A percentile compares a stretch with the other conserved stretches of the same genome.
Conservation (phyloP, 1,140 invertebrate species). For the Prorops nasuta region DNA sequence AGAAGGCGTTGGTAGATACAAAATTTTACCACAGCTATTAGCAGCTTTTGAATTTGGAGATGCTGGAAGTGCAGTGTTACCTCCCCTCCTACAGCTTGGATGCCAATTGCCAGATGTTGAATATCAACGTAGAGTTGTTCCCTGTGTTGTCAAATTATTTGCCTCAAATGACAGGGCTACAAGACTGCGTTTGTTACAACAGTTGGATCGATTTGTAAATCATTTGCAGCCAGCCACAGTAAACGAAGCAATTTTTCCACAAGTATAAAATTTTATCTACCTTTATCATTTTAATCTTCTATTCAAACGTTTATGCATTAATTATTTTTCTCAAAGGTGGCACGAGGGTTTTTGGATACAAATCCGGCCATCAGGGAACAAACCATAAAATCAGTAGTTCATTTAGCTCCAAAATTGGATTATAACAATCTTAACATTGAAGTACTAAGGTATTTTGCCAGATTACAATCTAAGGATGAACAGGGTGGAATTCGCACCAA, state of each 20-base stretch:
- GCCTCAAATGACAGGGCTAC: conserved; percentile 93
- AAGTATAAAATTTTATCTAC: conserved; percentile 30
- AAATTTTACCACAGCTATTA: conserved; percentile 92
- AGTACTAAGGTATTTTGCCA: conserved; percentile 91
- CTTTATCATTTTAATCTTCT: conserved; percentile 67
- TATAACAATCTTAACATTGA: conserved; percentile 98
- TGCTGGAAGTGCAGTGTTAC: conserved; percentile 83
- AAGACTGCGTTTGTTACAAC: conserved; percentile 87
- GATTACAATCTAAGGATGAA: conserved; percentile 92
- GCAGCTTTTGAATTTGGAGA: conserved; percentile 94
- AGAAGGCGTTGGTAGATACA: conserved; percentile 85
- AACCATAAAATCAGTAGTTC: conserved; percentile 96
- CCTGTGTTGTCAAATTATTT: conserved; percentile 96
- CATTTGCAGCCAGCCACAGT: conserved; percentile 67
- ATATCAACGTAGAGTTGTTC: conserved; percentile 95
- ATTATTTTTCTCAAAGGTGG: conserved; percentile 68
- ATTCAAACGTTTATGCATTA: conserved; percentile 50
- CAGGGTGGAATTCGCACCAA: conserved; percentile 91
- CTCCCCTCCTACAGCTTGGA: conserved; percentile 82
- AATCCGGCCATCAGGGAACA: conserved; percentile 95
- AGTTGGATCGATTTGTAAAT: conserved; percentile 80
- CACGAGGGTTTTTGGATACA: conserved; percentile 93
- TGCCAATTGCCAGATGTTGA: conserved; percentile 84
- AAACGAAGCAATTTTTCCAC: conserved; percentile 54
- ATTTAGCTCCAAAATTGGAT: conserved; percentile 93